Percentiles rank a stretch among this genome's conserved stretches.
phyloP scores from a whole-genome alignment of 2,797 vertebrate genomes.

The Centropyge bicolor region DNA sequence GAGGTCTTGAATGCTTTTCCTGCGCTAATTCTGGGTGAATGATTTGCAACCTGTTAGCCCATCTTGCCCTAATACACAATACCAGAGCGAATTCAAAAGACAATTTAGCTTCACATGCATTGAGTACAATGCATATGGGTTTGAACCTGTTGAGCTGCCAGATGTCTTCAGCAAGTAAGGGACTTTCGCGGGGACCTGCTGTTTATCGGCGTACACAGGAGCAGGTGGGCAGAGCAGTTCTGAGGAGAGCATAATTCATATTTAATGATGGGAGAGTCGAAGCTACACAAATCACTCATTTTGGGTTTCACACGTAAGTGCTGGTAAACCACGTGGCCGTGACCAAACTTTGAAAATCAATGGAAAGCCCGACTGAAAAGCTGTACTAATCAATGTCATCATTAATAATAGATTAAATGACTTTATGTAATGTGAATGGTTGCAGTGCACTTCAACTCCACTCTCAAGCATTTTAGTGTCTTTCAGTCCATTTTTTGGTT shows the following conservation, averaged over 20 bases:
- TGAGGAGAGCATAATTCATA: conserved; percentile 22
- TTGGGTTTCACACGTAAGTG: conserved; percentile 15
- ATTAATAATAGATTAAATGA: not conserved
- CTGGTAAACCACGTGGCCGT: conserved; percentile 20
- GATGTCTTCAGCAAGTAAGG: conserved; percentile 37
- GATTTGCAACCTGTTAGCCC: conserved; percentile 42
- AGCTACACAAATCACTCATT: conserved; percentile 32
- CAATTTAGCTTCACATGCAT: conserved; percentile 7
- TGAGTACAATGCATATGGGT: conserved; percentile 6
- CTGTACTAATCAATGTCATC: not conserved
- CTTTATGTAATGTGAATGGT: not conserved
- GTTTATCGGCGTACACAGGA: conserved; percentile 35
- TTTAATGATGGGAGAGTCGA: conserved; percentile 28
- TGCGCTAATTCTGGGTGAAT: conserved; percentile 34
- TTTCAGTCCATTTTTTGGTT: not conserved
- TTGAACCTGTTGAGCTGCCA: conserved; percentile 47
- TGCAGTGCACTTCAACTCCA: not conserved
- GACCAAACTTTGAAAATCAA: too few species aligned
- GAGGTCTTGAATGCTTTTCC: conserved; percentile 25
- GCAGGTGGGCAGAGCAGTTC: conserved; percentile 41
- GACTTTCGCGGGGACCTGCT: not conserved
- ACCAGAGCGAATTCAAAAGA: conserved; percentile 19
- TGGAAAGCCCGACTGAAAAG: not conserved
- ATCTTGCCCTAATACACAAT: conserved; percentile 21
- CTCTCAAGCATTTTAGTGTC: not conserved